These are phyloP conservation scores for Apamea monoglypha DNA, from an alignment of 2,888 invertebrate species.

Conservation along the genomic window DNA sequence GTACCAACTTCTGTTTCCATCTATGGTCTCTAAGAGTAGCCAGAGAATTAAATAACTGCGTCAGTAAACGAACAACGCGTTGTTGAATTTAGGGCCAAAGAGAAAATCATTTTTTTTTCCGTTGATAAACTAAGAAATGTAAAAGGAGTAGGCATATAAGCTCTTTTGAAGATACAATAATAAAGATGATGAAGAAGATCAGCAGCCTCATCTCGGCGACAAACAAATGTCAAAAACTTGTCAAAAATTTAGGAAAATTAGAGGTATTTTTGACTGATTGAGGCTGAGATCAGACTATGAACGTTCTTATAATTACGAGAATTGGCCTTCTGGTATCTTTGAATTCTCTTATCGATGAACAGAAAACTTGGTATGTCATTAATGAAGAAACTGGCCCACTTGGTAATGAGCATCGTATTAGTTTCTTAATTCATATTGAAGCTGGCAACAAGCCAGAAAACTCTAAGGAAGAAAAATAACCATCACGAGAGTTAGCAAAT, in stretches of 20 bases:
- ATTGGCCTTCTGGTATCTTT: background rate
- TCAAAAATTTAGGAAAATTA: background rate
- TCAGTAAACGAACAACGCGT: background rate
- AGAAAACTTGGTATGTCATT: slow-evolving; percentile 1
- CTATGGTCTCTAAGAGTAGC: background rate
- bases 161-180: background rate
- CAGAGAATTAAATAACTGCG: background rate
- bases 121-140: background rate
- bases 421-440: slow-evolving; percentile 5
- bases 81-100: background rate
- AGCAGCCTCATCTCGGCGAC: background rate
- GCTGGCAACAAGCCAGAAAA: background rate
- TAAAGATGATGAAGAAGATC: slow-evolving; percentile 9
- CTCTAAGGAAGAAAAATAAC: background rate
- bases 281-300: too few species aligned
- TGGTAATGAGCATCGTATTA: background rate
- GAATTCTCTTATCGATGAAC: slow-evolving; percentile 9
- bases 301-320: too few species aligned
- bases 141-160: background rate
- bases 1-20: background rate
- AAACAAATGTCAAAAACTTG: background rate
- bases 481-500: background rate
- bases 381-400: slow-evolving; percentile 3
- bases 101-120: background rate
- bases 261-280: background rate